Evolutionary conservation across 1,140 invertebrate genomes (phyloP).

Genomic region (Semibalanus balanoides): DNA sequence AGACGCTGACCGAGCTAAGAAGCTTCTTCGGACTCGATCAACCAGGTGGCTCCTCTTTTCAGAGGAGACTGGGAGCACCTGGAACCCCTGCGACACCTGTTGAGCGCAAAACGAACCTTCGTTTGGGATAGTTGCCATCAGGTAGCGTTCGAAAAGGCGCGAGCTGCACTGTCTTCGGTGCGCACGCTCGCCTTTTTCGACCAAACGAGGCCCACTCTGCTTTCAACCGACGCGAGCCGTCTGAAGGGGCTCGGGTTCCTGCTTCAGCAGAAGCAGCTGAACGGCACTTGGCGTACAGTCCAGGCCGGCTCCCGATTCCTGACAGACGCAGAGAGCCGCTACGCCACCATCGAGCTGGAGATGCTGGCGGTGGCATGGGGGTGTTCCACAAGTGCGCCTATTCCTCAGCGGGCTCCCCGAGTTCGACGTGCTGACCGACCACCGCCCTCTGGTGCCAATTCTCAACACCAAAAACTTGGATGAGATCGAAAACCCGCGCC

Average conservation of each 20-base stretch:
- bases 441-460: constrained; percentile 15
- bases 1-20: constrained; percentile 14
- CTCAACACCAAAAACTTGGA: constrained; percentile 15
- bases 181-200: constrained; percentile 14
- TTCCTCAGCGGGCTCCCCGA: constrained; percentile 16
- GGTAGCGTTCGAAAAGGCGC: constrained; percentile 13
- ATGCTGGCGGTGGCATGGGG: constrained; percentile 19
- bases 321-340: constrained; percentile 17
- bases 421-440: constrained; percentile 15
- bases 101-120: constrained; percentile 14
- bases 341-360: constrained; percentile 20
- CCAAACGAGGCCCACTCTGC: constrained; percentile 8
- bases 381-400: constrained; percentile 19
- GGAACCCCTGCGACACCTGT: constrained; percentile 15
- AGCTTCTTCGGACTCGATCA: constrained; percentile 17
- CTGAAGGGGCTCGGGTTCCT: constrained; percentile 7
- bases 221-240: constrained; percentile 17
- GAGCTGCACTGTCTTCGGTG: constrained; percentile 7
- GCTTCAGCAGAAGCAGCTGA: constrained; percentile 2
- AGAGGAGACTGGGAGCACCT: constrained; percentile 7
- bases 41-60: constrained; percentile 15
- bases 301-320: constrained; percentile 18
- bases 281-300: constrained; percentile 10
- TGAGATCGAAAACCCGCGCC: constrained; percentile 16
- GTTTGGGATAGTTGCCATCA: constrained; percentile 16